Percentiles rank a stretch among this genome's conserved stretches.
Conservation (phyloP, 2,888 invertebrate species). For the Pseudococcus longispinus region DNA sequence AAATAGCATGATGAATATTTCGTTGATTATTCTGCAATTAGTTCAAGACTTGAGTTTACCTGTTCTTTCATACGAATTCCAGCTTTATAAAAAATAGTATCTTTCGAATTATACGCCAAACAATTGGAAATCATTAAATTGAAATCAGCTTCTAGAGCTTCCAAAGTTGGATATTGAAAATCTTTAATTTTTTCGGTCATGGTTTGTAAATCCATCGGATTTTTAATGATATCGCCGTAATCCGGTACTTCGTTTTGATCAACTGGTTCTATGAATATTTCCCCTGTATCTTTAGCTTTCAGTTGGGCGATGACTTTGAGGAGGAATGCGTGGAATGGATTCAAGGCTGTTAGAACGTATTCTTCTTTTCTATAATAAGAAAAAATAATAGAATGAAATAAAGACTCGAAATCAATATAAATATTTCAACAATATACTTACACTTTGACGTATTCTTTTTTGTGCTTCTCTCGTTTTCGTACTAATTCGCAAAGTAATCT, state of each 20-base stretch:
- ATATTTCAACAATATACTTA: constrained; percentile 61
- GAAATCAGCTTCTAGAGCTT: constrained; percentile 87
- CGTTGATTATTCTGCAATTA: background rate
- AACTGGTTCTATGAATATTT: constrained; percentile 93
- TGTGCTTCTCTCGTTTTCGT: constrained; percentile 92
- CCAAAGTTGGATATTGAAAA: constrained; percentile 74
- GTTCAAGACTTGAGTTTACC: constrained; percentile 62
- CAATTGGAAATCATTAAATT: constrained; percentile 96
- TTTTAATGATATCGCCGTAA: constrained; percentile 70
- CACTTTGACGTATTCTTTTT: constrained; percentile 83
- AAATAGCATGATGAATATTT: background rate
- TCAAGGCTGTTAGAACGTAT: constrained; percentile 64
- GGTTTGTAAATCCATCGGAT: constrained; percentile 88
- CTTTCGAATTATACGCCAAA: constrained; percentile 91
- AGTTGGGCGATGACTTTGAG: constrained; percentile 79
- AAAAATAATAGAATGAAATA: background rate
- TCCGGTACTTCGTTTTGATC: constrained; percentile 75
- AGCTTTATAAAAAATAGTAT: constrained; percentile 91
- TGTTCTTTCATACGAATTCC: constrained; percentile 90
- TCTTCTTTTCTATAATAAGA: constrained; percentile 56
- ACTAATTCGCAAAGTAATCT: constrained; percentile 91
- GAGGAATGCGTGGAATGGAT: constrained; percentile 82
- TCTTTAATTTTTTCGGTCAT: constrained; percentile 81
- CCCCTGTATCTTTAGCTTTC: constrained; percentile 79
- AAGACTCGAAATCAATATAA: no score